phyloP scores from a whole-genome alignment of 2,888 invertebrate genomes.

The Phyllotreta striolata region DNA sequence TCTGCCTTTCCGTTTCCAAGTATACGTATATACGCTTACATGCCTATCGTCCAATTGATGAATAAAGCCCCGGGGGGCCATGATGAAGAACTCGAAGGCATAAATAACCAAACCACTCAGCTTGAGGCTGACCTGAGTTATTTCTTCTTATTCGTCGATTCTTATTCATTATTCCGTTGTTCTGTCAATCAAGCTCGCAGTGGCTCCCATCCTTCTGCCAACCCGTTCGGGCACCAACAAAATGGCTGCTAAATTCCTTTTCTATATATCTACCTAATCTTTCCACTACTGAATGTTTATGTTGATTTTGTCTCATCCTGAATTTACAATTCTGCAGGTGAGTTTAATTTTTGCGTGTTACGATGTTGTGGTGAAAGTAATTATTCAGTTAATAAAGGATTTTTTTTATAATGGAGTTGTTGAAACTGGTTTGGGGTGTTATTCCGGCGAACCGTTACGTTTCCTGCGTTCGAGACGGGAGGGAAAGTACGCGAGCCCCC shows the following conservation, averaged over 20 bases:
- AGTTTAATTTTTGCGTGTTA: too few relatives aligned
- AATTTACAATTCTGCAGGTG: too few relatives aligned
- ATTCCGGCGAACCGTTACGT: too few relatives aligned
- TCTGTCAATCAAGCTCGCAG: slow-evolving; percentile 52
- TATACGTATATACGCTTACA: not conserved
- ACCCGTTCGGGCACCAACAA: slow-evolving; percentile 18
- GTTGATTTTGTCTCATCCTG: too few relatives aligned
- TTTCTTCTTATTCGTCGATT: slow-evolving; percentile 54
- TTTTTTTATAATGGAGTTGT: too few relatives aligned
- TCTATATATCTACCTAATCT: not conserved
- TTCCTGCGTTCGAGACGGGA: too few relatives aligned
- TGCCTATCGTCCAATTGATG: slow-evolving; percentile 24
- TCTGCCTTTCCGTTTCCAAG: slow-evolving; percentile 16
- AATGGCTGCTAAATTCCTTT: slow-evolving; percentile 14
- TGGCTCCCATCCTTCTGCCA: slow-evolving; percentile 21
- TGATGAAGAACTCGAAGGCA: slow-evolving; percentile 25
- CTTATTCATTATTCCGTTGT: slow-evolving; percentile 53
- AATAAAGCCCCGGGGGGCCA: slow-evolving; percentile 32
- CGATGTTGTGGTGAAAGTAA: too few relatives aligned
- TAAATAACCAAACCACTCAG: slow-evolving; percentile 36
- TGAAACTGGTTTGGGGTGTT: too few relatives aligned
- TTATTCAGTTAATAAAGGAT: not conserved
- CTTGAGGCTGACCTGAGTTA: slow-evolving; percentile 37
- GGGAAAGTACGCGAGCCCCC: not conserved
- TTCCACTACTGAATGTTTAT: not conserved